phyloP scores from a whole-genome alignment of 1,140 invertebrate genomes.

The Drosophila varians region DNA sequence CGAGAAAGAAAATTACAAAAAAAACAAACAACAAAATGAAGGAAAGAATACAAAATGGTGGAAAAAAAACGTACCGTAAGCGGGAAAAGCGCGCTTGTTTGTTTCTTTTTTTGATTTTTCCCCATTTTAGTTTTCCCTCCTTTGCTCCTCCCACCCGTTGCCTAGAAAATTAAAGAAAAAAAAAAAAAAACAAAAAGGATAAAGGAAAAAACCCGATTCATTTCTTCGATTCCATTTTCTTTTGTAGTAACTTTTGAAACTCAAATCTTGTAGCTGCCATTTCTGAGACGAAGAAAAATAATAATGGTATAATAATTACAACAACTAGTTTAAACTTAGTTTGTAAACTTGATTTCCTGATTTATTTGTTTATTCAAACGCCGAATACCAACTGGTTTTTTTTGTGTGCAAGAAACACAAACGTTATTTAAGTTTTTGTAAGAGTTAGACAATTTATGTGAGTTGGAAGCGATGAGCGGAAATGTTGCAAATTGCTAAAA shows the following conservation, averaged over 20 bases:
- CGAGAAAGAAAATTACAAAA: constrained; percentile 17
- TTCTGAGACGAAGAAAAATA: constrained; percentile 20
- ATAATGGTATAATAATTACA: constrained; percentile 7
- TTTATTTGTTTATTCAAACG: constrained; percentile 20
- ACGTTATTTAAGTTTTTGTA: constrained; percentile 73
- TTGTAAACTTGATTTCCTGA: constrained; percentile 42
- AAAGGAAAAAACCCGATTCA: neutral
- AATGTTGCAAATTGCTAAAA: neutral
- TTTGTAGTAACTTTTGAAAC: constrained; percentile 35
- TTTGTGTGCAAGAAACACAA: constrained; percentile 47
- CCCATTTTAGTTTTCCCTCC: neutral
- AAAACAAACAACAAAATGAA: constrained; percentile 11
- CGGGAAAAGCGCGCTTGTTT: constrained; percentile 1
- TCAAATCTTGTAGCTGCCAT: constrained; percentile 69
- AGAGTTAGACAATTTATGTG: constrained; percentile 73
- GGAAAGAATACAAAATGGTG: constrained; percentile 3
- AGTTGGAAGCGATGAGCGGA: constrained; percentile 19
- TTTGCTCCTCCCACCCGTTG: neutral
- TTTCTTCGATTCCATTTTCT: constrained; percentile 12
- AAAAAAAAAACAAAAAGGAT: too few species aligned
- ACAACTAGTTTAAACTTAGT: constrained; percentile 62
- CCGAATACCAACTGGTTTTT: constrained; percentile 15
- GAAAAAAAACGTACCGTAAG: neutral
- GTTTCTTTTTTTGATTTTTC: neutral
- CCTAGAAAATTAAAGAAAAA: neutral